Evolutionary conservation across 1,140 invertebrate species (phyloP), one percentile per base, ranked within the genome.

Genomic region (Cyclina sinensis): DNA sequence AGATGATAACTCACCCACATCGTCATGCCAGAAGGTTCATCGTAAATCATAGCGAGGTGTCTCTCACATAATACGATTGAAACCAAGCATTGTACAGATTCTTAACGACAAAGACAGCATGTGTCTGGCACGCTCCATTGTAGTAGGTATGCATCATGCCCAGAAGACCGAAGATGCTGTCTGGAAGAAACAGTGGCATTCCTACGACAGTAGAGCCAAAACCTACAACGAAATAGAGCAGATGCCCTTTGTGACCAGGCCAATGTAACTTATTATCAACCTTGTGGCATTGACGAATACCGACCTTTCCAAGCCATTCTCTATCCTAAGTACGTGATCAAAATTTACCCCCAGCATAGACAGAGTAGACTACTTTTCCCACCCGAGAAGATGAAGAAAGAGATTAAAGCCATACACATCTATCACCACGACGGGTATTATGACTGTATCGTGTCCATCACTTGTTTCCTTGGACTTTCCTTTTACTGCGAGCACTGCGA

Each of bases 401-500:
- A 11, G 16, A 57, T 5, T 30, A 59, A 11, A 59, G 24, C 57
- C 16, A 59, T 59, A 14, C 30, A 65, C 62, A 18, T 65, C 1
- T 65, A 65, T 30, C 11, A 30, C n/a, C 32, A 65, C 18, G 18
- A 35, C n/a, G 62, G n/a, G 2, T 27, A 65, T 65, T 65, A 30
- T 35, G 62, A 65, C 5, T 30, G 24, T n/a, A 79, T 35, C 24
- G 43, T 16, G 32, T 27, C 46, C 16, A 79, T 54, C 1, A 24
- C 7, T 0, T 43, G 76, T 1, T 79, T 79, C 27, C 1, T 27
- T 1, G 21, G 48, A 24, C 24, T 35, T 2, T 7, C 46, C 30
- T 79, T 30, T 51, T 79, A 21, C 11, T 79, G 48, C 30, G 14
- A 54, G 4, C 16, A 79, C 24, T 79, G 76, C 24, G 14, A 79